Base-by-base conservation (phyloP, 2,888 invertebrate species). In the Pollenia labialis region DNA sequence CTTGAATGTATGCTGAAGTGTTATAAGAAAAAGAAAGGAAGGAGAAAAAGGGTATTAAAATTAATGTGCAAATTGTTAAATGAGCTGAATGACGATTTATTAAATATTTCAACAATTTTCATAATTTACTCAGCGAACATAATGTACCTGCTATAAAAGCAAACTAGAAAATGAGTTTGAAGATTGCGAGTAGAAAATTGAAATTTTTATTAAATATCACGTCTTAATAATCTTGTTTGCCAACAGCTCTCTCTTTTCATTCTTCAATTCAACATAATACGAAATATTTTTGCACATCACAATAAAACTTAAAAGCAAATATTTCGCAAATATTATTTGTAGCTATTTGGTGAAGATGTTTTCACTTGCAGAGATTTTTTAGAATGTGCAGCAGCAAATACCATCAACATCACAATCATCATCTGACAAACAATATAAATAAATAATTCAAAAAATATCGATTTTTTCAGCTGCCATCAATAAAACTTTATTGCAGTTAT, bases 161-260 rank as follows among this genome's bases (percentile, higher is more conserved):
- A 46, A 14, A 46, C 8, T 60, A 48, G 16, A 7, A 60, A 16
- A 48, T 14, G 9, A 58, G 9, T 16, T 14, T 18, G 40, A 40
- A 58, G 32, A 56, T 16, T 77, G n/a, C 54, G 8, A 66, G 14
- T 18, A 54, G 9, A 68, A 79, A 40, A 56, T 58, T 74, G 40
- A 75, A 52, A 48, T 48, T 71, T 80, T 69, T 69, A 46, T 75
- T 75, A 62, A 80, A 75, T 52, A 85, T 85, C 85, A 85, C 85
- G 80, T 85, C 23, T 69, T 62, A 16, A 23, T 75, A 85, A 85
- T 64, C 69, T 48, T 76, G 44, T 85, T 81, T 81, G 52, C 46
- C 16, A 77, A 56, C 11, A 56, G 10, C 48, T 3, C 50, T n/a
- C 48, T 3, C 50, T n/a, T 40, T 75, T 75, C 50, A 62, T 50